Conservation (phyloP, 37 sponge, comb jelly and placozoan species). For the Halisarca cf. caerulea region DNA sequence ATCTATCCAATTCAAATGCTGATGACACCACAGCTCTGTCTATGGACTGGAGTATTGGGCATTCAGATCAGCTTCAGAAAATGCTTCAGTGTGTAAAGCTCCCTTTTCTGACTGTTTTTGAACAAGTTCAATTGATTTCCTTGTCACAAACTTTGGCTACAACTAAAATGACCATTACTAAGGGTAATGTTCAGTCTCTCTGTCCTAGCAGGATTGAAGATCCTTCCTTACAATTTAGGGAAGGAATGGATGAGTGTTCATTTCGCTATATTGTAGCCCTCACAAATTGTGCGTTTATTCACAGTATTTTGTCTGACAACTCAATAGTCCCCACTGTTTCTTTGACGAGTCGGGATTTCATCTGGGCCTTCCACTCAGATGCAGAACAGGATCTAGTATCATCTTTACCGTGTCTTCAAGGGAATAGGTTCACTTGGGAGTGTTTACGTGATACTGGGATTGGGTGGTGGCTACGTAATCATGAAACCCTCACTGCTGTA, state of each 20-base stretch:
- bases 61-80: slow-evolving; percentile 40
- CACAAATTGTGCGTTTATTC: slow-evolving; percentile 54
- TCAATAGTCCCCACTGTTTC: slow-evolving; percentile 14
- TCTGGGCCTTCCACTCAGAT: slow-evolving; percentile 97
- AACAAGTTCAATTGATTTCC: slow-evolving; percentile 79
- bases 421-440: slow-evolving; percentile 71
- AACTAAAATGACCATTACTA: slow-evolving; percentile 43
- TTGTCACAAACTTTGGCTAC: slow-evolving; percentile 85
- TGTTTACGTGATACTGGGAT: slow-evolving; percentile 83
- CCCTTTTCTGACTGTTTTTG: slow-evolving; percentile 72
- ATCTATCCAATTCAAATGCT: not conserved
- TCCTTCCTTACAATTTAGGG: slow-evolving; percentile 19
- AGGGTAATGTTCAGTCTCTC: not conserved
- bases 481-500: slow-evolving; percentile 70
- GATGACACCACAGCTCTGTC: slow-evolving; percentile 34
- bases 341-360: slow-evolving; percentile 66
- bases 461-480: slow-evolving; percentile 95
- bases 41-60: slow-evolving; percentile 42
- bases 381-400: slow-evolving; percentile 84
- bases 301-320: slow-evolving; percentile 46
- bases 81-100: slow-evolving; percentile 61
- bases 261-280: slow-evolving; percentile 83
- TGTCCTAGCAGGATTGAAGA: not conserved
- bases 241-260: slow-evolving; percentile 96
- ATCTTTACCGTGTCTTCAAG: slow-evolving; percentile 78